Percentiles rank a stretch among this genome's conserved stretches.
Evolutionary conservation across 2,113 vertebrate genomes (phyloP).

Genomic region (Chinchilla lanigera): DNA sequence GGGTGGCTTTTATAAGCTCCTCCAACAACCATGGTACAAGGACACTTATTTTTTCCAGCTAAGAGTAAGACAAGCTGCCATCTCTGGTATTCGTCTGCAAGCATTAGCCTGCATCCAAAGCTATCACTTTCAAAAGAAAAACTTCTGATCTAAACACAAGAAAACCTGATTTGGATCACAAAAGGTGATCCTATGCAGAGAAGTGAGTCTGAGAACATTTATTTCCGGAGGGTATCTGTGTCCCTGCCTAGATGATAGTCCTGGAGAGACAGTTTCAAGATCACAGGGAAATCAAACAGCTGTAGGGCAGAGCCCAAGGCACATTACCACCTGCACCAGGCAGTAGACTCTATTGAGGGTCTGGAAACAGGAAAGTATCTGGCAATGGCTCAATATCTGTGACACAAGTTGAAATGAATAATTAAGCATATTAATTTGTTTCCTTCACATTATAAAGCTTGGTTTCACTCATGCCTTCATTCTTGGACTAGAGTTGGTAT

Average conservation of each 20-base stretch:
- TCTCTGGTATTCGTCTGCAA: not conserved
- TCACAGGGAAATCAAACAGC: conserved; percentile 52
- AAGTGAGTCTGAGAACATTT: conserved; percentile 38
- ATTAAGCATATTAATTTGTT: conserved; percentile 32
- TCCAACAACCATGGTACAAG: not conserved
- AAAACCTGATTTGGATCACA: conserved; percentile 20
- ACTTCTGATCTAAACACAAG: conserved; percentile 47
- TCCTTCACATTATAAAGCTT: not conserved
- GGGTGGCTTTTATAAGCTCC: not conserved
- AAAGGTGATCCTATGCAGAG: conserved; percentile 40
- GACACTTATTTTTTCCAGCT: not conserved
- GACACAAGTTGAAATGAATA: conserved; percentile 29
- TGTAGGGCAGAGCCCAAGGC: conserved; percentile 48
- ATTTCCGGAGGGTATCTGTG: conserved; percentile 52
- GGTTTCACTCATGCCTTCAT: conserved; percentile 53
- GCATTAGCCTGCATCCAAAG: conserved; percentile 7
- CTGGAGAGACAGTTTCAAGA: conserved; percentile 48
- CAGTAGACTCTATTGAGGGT: not conserved
- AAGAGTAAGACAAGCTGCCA: not conserved
- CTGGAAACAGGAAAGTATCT: not conserved
- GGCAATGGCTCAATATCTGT: not conserved
- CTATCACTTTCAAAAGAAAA: conserved; percentile 51
- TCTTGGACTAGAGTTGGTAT: conserved; percentile 46
- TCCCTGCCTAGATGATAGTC: conserved; percentile 22
- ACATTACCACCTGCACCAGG: not conserved